These are phyloP conservation scores for Heterodera carotae DNA, from an alignment of 1,140 invertebrate species.

Conservation along the genomic window DNA sequence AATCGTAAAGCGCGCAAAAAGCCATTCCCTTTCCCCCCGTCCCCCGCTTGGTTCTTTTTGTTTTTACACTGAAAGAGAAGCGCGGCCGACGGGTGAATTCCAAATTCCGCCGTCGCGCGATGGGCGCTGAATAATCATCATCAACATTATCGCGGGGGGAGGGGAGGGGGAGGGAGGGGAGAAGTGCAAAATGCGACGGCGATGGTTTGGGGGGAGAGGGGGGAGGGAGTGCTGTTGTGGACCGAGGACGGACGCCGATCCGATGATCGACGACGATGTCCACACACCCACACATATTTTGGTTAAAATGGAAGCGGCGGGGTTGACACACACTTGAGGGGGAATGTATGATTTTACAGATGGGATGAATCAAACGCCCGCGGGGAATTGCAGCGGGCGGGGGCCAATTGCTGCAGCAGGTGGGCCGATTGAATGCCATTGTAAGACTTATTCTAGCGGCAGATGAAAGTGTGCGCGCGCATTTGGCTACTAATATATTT, in stretches of 20 bases:
- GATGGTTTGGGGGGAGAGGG: not conserved
- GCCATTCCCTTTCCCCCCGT: not conserved
- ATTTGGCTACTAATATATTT: not conserved
- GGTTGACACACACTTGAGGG: not conserved
- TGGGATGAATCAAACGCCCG: not conserved
- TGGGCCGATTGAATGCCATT: too few species aligned
- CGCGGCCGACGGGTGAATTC: constrained; percentile 7
- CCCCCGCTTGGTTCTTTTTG: constrained; percentile 7
- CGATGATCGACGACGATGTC: not conserved
- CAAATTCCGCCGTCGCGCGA: constrained; percentile 5
- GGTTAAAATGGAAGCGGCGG: not conserved
- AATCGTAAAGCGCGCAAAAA: constrained; percentile 20
- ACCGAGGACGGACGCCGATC: not conserved
- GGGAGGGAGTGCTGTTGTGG: not conserved
- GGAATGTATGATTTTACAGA: not conserved
- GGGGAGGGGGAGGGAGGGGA: not conserved
- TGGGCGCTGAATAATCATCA: constrained; percentile 19
- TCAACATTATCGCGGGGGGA: not conserved
- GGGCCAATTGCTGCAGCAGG: too few species aligned
- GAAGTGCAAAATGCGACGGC: not conserved
- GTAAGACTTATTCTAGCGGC: not conserved
- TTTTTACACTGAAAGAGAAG: constrained; percentile 13
- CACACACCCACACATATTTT: not conserved
- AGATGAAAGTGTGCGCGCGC: not conserved
- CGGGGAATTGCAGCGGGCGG: too few species aligned